Evolutionary conservation across 2,113 vertebrate genomes (phyloP).

Genomic region (Eclectus roratus): DNA sequence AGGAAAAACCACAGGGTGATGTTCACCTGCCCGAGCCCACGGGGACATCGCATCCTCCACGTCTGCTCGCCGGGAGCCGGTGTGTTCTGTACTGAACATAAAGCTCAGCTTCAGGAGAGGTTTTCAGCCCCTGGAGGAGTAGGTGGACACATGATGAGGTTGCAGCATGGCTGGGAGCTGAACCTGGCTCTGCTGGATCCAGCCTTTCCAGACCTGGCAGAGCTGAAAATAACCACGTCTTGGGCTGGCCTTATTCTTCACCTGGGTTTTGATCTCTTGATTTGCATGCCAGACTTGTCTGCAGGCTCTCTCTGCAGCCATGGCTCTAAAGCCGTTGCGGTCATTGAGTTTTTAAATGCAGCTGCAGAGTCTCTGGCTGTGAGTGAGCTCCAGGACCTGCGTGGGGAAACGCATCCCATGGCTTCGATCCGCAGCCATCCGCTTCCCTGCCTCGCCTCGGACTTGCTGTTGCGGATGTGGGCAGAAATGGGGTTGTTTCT

Average conservation of each 20-base stretch:
- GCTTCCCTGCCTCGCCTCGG: not conserved
- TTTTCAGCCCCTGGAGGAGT: not conserved
- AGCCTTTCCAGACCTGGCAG: not conserved
- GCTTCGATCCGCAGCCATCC: not conserved
- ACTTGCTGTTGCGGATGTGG: not conserved
- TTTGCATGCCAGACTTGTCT: constrained; percentile 27
- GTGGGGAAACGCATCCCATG: not conserved
- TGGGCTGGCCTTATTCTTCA: not conserved
- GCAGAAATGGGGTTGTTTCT: not conserved
- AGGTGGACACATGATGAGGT: not conserved
- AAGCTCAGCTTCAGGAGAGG: not conserved
- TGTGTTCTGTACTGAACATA: not conserved
- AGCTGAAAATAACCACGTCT: not conserved
- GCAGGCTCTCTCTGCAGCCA: not conserved
- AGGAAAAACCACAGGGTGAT: constrained; percentile 43
- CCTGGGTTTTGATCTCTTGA: constrained; percentile 46
- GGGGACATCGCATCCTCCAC: not conserved
- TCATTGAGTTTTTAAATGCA: not conserved
- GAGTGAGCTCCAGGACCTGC: fast-evolving
- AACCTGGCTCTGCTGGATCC: not conserved
- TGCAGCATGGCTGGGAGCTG: not conserved
- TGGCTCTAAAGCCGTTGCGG: not conserved
- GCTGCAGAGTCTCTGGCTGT: not conserved
- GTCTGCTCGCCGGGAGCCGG: not conserved
- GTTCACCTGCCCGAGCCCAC: not conserved